phyloP scores from a whole-genome alignment of 2,797 vertebrate genomes.

The Periparus ater region DNA sequence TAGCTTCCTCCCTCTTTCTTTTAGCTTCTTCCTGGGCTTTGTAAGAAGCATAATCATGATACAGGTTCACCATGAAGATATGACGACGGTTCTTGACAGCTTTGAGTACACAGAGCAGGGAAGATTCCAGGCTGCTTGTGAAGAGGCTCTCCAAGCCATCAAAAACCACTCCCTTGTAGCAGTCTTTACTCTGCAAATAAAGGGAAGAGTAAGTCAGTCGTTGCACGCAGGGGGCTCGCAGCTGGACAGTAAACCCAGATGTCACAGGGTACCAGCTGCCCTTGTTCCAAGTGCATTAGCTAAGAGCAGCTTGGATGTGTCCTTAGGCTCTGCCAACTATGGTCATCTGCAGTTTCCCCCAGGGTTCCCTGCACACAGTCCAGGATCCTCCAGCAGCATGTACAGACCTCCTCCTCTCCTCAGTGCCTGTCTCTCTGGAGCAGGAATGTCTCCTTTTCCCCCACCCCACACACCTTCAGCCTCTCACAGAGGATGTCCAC shows the following conservation, averaged over 20 bases:
- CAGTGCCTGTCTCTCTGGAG: neutral
- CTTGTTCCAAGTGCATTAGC: neutral
- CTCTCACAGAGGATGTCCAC: conserved; percentile 84
- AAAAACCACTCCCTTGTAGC: conserved; percentile 83
- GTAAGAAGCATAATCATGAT: conserved; percentile 77
- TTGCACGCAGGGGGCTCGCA: fast-evolving
- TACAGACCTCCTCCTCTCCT: neutral
- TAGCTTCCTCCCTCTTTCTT: conserved; percentile 59
- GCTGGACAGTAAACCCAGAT: neutral
- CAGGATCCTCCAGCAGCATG: neutral
- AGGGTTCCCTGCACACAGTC: neutral
- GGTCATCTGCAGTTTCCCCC: neutral
- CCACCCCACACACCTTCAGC: conserved; percentile 79
- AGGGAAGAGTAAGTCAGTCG: neutral
- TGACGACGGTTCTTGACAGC: conserved; percentile 81
- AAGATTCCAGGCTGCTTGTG: conserved; percentile 53
- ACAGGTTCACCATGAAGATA: conserved; percentile 85
- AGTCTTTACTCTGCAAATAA: conserved; percentile 81
- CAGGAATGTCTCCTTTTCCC: fast-evolving
- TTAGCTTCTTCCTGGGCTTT: conserved; percentile 74
- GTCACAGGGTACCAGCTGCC: neutral
- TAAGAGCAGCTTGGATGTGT: neutral
- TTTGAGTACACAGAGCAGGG: conserved; percentile 83
- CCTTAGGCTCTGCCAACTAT: neutral
- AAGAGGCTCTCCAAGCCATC: conserved; percentile 85